Percentiles rank a stretch among this genome's conserved stretches.
phyloP scores from a whole-genome alignment of 2,113 vertebrate genomes.

The Gulo gulo region DNA sequence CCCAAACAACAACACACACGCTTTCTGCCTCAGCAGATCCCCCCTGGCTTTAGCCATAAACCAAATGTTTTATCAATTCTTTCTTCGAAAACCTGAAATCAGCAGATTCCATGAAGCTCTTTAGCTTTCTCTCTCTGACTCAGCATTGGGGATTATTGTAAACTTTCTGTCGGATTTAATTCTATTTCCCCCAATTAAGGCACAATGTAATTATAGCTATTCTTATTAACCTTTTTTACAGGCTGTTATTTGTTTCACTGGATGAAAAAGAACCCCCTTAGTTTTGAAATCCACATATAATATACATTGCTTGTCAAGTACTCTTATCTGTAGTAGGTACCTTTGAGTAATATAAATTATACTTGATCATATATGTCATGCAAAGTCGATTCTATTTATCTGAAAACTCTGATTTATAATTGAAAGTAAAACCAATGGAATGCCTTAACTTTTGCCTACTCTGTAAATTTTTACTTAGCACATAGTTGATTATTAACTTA shows the following conservation, averaged over 20 bases:
- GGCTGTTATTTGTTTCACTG: neutral
- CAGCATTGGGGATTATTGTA: neutral
- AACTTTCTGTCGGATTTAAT: neutral
- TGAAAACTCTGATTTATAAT: neutral
- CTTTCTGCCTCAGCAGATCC: neutral
- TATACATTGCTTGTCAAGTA: neutral
- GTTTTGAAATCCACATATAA: neutral
- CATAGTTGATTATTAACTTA: neutral
- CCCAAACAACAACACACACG: neutral
- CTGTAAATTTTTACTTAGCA: neutral
- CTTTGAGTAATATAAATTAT: neutral
- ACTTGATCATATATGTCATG: neutral
- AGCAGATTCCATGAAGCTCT: neutral
- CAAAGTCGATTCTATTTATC: neutral
- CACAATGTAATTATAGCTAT: neutral
- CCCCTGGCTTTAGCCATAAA: neutral
- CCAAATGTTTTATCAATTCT: neutral
- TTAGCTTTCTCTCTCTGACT: neutral
- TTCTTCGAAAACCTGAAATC: neutral
- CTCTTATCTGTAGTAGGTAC: neutral
- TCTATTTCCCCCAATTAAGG: neutral
- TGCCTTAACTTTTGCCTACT: neutral
- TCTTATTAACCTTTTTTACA: neutral
- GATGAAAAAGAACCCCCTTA: neutral
- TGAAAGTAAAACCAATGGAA: neutral